Percentiles rank a stretch among this genome's conserved stretches.
Evolutionary conservation across 2,888 invertebrate genomes (phyloP).

Genomic region (Escarpia spicata): DNA sequence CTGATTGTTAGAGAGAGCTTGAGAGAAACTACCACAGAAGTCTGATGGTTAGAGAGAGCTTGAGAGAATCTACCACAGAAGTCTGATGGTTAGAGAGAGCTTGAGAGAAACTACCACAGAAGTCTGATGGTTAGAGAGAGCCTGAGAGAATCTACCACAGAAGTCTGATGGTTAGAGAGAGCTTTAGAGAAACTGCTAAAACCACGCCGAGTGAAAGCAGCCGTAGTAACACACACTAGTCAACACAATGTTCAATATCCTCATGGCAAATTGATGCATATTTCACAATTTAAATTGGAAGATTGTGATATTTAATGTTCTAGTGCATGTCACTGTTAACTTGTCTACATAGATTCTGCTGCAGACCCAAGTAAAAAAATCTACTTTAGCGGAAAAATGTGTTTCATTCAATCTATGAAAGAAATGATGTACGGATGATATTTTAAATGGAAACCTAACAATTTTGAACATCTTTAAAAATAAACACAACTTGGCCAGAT

Average conservation of each 20-base stretch:
- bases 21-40: no score
- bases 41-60: no score
- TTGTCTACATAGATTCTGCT: no score
- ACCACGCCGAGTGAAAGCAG: neutral
- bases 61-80: no score
- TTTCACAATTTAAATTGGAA: neutral
- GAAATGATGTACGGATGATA: neutral
- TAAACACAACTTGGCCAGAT: neutral
- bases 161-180: no score
- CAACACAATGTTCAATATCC: neutral
- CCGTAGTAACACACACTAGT: neutral
- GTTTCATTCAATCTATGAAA: neutral
- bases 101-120: no score
- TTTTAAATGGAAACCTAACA: neutral
- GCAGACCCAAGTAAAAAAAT: no score
- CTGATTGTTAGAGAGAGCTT: no score
- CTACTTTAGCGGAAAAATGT: neutral
- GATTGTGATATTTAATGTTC: neutral
- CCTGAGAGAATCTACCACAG: no score
- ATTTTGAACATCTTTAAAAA: neutral
- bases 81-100: no score
- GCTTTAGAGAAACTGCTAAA: slow-evolving; percentile 6
- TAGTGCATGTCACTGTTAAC: neutral
- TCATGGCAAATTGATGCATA: neutral
- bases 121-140: no score